Evolutionary conservation across 2,888 invertebrate genomes (phyloP).

Genomic region (Trissonchulus sp.): DNA sequence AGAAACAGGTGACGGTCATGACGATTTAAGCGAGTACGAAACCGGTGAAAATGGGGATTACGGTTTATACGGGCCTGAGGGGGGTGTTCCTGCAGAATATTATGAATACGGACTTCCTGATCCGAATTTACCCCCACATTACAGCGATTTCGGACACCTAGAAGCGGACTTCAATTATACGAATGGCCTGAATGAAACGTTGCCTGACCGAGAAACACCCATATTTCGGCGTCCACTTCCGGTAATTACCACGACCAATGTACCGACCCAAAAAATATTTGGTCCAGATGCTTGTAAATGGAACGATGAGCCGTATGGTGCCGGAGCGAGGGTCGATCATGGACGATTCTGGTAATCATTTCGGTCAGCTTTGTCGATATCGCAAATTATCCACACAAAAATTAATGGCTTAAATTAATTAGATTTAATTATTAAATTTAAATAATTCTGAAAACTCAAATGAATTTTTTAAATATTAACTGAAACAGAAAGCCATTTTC

Average conservation of each 20-base stretch:
- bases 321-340: conserved; percentile 15
- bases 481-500: too few species aligned
- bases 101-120: background rate
- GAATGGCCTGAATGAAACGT: background rate
- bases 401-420: too few species aligned
- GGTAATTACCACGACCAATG: background rate
- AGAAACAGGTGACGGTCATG: too few species aligned
- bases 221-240: background rate
- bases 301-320: conserved; percentile 5
- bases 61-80: too few species aligned
- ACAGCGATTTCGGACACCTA: background rate
- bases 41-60: too few species aligned
- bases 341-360: conserved; percentile 17
- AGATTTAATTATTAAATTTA: too few species aligned
- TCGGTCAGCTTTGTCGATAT: too few species aligned
- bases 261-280: background rate
- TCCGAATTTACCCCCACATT: background rate
- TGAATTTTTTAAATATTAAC: too few species aligned
- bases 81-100: too few species aligned
- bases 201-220: background rate
- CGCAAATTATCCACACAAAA: too few species aligned
- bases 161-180: background rate
- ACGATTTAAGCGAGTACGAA: too few species aligned
- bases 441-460: too few species aligned
- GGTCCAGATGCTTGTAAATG: background rate